These are phyloP conservation scores for Sciurus niger DNA, from an alignment of 2,113 vertebrate genomes.

Conservation along the genomic window DNA sequence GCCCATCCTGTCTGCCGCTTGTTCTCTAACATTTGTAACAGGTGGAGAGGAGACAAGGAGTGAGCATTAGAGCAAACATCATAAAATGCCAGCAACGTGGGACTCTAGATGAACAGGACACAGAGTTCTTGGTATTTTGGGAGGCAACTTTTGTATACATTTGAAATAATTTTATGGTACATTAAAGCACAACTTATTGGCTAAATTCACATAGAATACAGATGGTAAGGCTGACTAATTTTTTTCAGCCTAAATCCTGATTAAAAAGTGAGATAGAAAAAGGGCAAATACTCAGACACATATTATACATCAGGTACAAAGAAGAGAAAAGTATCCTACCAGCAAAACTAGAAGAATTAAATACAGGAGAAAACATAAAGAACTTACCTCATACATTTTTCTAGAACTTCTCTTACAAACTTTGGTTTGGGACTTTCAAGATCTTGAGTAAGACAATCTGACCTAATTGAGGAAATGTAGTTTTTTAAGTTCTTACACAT, in stretches of 20 bases:
- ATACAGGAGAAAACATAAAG: conserved; percentile 49
- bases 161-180: conserved; percentile 51
- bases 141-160: neutral
- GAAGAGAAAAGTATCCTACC: neutral
- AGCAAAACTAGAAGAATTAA: neutral
- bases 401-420: conserved; percentile 98
- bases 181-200: neutral
- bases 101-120: neutral
- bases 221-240: neutral
- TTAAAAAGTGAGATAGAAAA: conserved; percentile 31
- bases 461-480: conserved; percentile 88
- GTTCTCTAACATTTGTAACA: neutral
- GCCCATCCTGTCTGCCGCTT: neutral
- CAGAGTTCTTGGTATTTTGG: neutral
- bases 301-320: neutral
- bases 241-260: conserved; percentile 33
- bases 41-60: neutral
- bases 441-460: conserved; percentile 96
- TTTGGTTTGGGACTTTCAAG: conserved; percentile 97
- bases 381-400: conserved; percentile 97
- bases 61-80: neutral
- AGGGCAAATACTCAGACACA: neutral
- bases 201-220: conserved; percentile 48
- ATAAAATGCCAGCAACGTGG: conserved; percentile 17
- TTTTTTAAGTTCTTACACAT: conserved; percentile 38